Evolutionary conservation across 30 jellyfish, hydroid and myxozoan species (phyloP).

Genomic region (Clytia hemisphaerica): DNA sequence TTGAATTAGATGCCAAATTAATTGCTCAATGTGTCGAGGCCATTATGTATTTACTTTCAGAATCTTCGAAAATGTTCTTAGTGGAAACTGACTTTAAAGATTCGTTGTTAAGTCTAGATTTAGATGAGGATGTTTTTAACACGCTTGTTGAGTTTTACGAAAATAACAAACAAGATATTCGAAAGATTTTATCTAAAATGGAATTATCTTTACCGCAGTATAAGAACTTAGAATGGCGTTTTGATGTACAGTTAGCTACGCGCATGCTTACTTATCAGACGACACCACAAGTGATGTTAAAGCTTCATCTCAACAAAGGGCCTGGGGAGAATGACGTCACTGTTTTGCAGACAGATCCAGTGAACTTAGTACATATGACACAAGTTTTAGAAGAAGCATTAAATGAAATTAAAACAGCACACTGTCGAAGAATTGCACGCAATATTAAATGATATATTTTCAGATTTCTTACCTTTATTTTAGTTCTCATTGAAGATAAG

Average conservation of each 20-base stretch:
- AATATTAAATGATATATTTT: slow-evolving; percentile 43
- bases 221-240: slow-evolving; percentile 79
- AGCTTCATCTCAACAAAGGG: slow-evolving; percentile 46
- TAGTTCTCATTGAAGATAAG: no score
- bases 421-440: slow-evolving; percentile 78
- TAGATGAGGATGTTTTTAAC: slow-evolving; percentile 49
- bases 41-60: slow-evolving; percentile 62
- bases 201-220: slow-evolving; percentile 64
- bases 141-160: slow-evolving; percentile 42
- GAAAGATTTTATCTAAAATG: slow-evolving; percentile 36
- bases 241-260: slow-evolving; percentile 76
- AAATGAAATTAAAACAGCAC: slow-evolving; percentile 81
- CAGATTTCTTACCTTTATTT: not conserved
- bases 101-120: slow-evolving; percentile 55
- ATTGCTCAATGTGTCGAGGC: slow-evolving; percentile 64
- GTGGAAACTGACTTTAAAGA: slow-evolving; percentile 75
- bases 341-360: slow-evolving; percentile 79
- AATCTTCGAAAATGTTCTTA: slow-evolving; percentile 55
- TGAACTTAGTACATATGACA: slow-evolving; percentile 66
- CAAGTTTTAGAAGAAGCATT: slow-evolving; percentile 82
- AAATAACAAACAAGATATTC: slow-evolving; percentile 55
- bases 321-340: slow-evolving; percentile 1
- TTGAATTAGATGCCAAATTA: slow-evolving; percentile 38
- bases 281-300: slow-evolving; percentile 47
- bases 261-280: slow-evolving; percentile 62